phyloP scores from a whole-genome alignment of 2,113 vertebrate species.

The Actenoides hombroni region DNA sequence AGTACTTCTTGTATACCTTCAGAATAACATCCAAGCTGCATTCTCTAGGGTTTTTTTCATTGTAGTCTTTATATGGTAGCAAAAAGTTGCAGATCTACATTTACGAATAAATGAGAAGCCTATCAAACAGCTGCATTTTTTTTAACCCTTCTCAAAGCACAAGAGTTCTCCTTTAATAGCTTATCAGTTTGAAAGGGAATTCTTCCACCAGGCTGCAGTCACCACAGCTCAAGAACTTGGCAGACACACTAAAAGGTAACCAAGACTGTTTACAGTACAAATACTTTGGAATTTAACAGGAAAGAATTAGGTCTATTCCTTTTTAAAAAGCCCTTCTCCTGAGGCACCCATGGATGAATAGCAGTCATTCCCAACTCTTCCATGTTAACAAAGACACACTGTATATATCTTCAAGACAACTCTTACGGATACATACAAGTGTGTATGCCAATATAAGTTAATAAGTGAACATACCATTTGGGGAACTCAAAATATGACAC shows the following conservation, averaged over 20 bases:
- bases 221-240: not conserved
- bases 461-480: accelerated
- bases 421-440: not conserved
- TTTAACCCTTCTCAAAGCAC: not conserved
- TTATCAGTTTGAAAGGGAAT: not conserved
- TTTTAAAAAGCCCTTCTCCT: not conserved
- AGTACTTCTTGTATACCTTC: not conserved
- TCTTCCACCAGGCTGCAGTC: not conserved
- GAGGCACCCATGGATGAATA: not conserved
- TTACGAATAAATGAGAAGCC: not conserved
- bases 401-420: accelerated
- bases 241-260: not conserved
- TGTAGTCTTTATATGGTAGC: not conserved
- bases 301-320: not conserved
- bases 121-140: not conserved
- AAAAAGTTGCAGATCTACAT: not conserved
- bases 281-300: not conserved
- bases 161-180: not conserved
- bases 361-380: not conserved
- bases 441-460: not conserved
- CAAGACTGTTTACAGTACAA: not conserved
- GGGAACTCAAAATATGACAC: not conserved
- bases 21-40: not conserved
- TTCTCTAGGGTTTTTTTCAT: not conserved
- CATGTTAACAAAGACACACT: not conserved